phyloP scores from a whole-genome alignment of 1,140 invertebrate genomes.

The Chymomyza costata region DNA sequence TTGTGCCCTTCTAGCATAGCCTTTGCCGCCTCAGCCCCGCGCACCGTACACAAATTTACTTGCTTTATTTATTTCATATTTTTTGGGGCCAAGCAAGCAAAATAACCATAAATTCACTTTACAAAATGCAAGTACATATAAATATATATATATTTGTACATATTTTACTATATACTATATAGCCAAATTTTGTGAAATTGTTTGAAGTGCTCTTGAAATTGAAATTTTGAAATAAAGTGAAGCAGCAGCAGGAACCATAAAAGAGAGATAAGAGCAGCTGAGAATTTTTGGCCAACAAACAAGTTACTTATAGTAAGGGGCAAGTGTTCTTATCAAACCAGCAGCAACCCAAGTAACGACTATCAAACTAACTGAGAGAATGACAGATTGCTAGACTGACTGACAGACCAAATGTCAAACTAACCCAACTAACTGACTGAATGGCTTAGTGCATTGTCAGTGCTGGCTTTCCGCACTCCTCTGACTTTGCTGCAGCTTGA shows the following conservation, averaged over 20 bases:
- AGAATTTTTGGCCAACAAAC: slow-evolving; percentile 44
- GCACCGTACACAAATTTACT: no score
- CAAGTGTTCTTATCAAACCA: slow-evolving; percentile 46
- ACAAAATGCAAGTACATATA: slow-evolving; percentile 35
- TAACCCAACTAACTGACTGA: slow-evolving; percentile 4
- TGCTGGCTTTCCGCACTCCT: no score
- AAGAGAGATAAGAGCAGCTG: slow-evolving; percentile 32
- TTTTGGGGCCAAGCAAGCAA: slow-evolving; percentile 27
- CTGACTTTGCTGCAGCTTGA: no score
- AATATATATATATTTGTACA: neutral
- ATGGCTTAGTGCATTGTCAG: neutral
- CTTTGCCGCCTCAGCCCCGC: no score
- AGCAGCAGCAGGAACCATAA: no score
- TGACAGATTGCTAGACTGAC: slow-evolving; percentile 19
- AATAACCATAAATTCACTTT: slow-evolving; percentile 58
- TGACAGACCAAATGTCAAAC: no score
- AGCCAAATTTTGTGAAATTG: slow-evolving; percentile 59
- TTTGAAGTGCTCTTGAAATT: slow-evolving; percentile 66
- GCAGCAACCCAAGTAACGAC: slow-evolving; percentile 25
- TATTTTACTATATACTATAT: slow-evolving; percentile 20
- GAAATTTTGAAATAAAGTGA: slow-evolving; percentile 48
- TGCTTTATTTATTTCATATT: no score
- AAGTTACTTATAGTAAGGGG: no score
- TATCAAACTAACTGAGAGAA: slow-evolving; percentile 38
- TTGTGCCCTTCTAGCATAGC: slow-evolving; percentile 41